A percentile compares a stretch with the other conserved stretches of the same genome.
Conservation (phyloP, 2,797 vertebrate genomes). For the Falco rusticolus region DNA sequence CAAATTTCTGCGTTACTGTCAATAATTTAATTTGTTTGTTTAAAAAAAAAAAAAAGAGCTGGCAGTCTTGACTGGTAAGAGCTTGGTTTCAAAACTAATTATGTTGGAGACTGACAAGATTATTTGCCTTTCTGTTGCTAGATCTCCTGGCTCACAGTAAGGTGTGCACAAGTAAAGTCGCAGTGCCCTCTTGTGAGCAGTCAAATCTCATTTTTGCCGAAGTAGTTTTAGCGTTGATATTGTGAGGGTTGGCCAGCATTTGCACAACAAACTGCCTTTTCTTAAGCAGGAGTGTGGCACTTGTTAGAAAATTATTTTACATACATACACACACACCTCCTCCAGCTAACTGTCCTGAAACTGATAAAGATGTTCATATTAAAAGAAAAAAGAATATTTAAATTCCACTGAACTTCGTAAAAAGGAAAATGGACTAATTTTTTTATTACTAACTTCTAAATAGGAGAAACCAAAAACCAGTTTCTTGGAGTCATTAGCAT, state of each 20-base stretch:
- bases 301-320: neutral
- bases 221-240: neutral
- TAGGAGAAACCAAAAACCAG: accelerated
- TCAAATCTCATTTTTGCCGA: neutral
- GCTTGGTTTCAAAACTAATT: neutral
- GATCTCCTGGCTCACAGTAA: neutral
- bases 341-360: neutral
- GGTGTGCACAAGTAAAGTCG: neutral
- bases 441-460: neutral
- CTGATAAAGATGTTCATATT: neutral
- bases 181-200: slow-evolving; percentile 57
- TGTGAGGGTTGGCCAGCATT: neutral
- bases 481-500: neutral
- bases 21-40: neutral
- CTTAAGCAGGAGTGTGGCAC: accelerated
- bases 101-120: neutral
- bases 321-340: accelerated
- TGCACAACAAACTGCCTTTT: neutral
- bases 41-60: neutral
- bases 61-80: neutral
- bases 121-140: neutral
- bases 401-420: neutral
- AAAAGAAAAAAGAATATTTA: neutral
- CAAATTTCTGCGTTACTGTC: neutral
- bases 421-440: accelerated